phyloP scores from a whole-genome alignment of 2,888 invertebrate genomes.

The Ischnus inquisitorius region DNA sequence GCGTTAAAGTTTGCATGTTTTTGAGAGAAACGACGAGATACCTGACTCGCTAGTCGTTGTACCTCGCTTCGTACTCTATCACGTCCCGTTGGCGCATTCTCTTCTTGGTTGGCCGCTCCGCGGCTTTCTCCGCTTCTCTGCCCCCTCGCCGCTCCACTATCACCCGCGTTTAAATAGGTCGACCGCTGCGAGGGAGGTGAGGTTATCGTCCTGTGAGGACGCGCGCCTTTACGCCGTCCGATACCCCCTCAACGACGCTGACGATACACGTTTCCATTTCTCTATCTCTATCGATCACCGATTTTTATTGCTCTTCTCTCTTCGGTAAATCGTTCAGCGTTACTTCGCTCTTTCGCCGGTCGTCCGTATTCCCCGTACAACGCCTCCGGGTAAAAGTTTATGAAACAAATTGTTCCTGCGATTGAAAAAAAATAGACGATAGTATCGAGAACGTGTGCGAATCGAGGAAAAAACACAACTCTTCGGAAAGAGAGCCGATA shows the following conservation, averaged over 20 bases:
- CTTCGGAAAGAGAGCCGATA: background rate
- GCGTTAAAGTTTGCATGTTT: slow-evolving; percentile 46
- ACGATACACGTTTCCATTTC: slow-evolving; percentile 5
- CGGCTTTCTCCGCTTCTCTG: background rate
- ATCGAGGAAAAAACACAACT: background rate
- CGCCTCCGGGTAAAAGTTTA: background rate
- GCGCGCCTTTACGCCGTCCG: slow-evolving; percentile 32
- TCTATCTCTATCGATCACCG: background rate
- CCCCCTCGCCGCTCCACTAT: slow-evolving; percentile 23
- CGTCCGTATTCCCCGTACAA: background rate
- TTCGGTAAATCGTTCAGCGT: background rate
- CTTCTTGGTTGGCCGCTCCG: background rate
- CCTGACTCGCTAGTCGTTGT: slow-evolving; percentile 8
- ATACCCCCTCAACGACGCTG: slow-evolving; percentile 32
- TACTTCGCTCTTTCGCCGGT: background rate
- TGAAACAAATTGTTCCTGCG: background rate
- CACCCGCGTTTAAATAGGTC: slow-evolving; percentile 63
- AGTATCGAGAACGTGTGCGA: background rate
- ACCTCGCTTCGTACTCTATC: slow-evolving; percentile 43
- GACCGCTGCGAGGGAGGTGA: slow-evolving; percentile 63
- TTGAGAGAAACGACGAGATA: slow-evolving; percentile 3
- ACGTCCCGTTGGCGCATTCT: slow-evolving; percentile 29
- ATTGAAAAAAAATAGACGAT: background rate
- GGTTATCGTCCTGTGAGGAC: slow-evolving; percentile 67
- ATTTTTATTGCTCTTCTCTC: background rate